Percentiles rank a stretch among this genome's conserved stretches.
Conservation (phyloP, 2,888 invertebrate genomes). For the Gasteruption jaculator region DNA sequence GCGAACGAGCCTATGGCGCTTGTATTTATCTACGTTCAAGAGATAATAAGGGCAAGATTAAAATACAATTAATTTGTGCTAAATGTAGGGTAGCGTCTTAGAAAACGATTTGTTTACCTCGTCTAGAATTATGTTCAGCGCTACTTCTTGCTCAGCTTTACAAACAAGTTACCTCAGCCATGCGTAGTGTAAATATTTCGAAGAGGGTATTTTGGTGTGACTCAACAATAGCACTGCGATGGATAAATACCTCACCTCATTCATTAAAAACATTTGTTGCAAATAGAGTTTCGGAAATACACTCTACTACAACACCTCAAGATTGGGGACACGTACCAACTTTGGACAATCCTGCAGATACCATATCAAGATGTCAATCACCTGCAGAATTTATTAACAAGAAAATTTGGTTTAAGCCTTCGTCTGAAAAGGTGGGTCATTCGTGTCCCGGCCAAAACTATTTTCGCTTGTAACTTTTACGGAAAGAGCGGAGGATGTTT, state of each 20-base stretch:
- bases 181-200: slow-evolving; percentile 1
- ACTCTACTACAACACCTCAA: slow-evolving; percentile 12
- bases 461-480: too few relatives aligned
- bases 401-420: too few relatives aligned
- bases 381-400: too few relatives aligned
- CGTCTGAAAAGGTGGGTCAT: too few relatives aligned
- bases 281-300: slow-evolving; percentile 11
- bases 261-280: slow-evolving; percentile 11
- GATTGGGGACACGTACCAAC: too few relatives aligned
- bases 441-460: too few relatives aligned
- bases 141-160: slow-evolving; percentile 7
- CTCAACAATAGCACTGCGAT: slow-evolving; percentile 15
- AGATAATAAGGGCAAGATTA: not conserved
- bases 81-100: slow-evolving; percentile 5
- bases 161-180: not conserved
- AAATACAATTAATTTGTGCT: not conserved
- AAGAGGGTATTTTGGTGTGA: slow-evolving; percentile 14
- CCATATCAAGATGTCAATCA: too few relatives aligned
- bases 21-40: slow-evolving; percentile 1
- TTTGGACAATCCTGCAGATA: too few relatives aligned
- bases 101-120: slow-evolving; percentile 1
- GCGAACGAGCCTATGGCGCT: slow-evolving; percentile 2
- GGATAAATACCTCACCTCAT: slow-evolving; percentile 15
- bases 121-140: slow-evolving; percentile 10
- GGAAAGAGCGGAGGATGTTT: too few relatives aligned